These are phyloP conservation scores for Galerucella calmariensis DNA, from an alignment of 2,888 invertebrate species.

Conservation along the genomic window DNA sequence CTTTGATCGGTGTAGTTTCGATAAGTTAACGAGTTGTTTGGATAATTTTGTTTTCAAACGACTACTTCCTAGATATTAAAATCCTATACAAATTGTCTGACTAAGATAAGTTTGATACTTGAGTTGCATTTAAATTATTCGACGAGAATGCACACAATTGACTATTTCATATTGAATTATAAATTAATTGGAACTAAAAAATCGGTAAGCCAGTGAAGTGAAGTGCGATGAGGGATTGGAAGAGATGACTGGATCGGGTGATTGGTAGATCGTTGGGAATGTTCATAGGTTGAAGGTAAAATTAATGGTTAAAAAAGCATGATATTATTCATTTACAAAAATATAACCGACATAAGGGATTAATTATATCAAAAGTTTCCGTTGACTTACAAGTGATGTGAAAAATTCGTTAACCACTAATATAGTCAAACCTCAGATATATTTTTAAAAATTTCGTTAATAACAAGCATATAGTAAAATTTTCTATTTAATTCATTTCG, in stretches of 20 bases:
- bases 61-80: neutral
- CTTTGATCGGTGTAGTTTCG: too few relatives aligned
- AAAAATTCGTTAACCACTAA: neutral
- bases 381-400: neutral
- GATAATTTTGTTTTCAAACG: neutral
- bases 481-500: neutral
- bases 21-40: too few relatives aligned
- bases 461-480: neutral
- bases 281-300: too few relatives aligned
- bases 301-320: too few relatives aligned
- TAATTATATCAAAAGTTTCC: neutral
- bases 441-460: slow-evolving; percentile 1
- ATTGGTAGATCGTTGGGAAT: too few relatives aligned
- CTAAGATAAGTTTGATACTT: neutral
- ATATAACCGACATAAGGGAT: neutral
- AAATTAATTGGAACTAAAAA: too few relatives aligned
- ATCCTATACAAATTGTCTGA: neutral
- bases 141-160: neutral
- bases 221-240: too few relatives aligned
- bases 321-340: neutral
- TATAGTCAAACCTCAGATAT: neutral
- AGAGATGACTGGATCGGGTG: too few relatives aligned
- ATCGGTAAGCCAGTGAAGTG: too few relatives aligned
- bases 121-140: neutral
- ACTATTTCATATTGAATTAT: too few relatives aligned